Percentiles rank a stretch among this genome's conserved stretches.
These are phyloP conservation scores for Conus betulinus DNA, from an alignment of 1,140 invertebrate species.

Conservation along the genomic window DNA sequence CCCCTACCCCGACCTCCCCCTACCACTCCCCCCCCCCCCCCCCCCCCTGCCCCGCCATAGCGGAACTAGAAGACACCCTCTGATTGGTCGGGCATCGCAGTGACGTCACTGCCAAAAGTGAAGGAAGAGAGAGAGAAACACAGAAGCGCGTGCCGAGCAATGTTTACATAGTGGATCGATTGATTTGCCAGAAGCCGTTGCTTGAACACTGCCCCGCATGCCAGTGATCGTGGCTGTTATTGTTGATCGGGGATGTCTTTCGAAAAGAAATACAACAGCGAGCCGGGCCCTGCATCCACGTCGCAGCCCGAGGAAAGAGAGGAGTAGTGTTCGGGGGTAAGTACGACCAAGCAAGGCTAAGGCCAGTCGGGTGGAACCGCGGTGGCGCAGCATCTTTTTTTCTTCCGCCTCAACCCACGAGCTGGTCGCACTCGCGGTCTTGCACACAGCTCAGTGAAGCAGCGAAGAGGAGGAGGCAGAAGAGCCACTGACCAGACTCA, in stretches of 20 bases:
- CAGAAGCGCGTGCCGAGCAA: background rate
- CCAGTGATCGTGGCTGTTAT: background rate
- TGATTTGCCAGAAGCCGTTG: background rate
- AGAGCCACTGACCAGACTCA: too few relatives aligned
- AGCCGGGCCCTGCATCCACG: background rate
- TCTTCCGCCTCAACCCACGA: too few relatives aligned
- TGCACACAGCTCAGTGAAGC: too few relatives aligned
- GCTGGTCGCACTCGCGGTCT: too few relatives aligned
- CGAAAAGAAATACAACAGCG: constrained; percentile 6
- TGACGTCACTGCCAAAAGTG: background rate
- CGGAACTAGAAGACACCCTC: background rate
- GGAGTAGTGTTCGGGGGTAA: constrained; percentile 12
- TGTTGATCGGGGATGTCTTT: background rate
- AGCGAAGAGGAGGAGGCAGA: too few relatives aligned
- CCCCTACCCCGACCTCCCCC: background rate
- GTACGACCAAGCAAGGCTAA: background rate
- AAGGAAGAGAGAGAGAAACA: background rate
- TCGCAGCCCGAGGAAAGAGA: constrained; percentile 6
- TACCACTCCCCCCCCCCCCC: background rate
- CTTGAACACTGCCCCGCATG: background rate
- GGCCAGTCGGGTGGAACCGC: too few relatives aligned
- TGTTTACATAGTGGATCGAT: background rate
- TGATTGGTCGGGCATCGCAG: background rate
- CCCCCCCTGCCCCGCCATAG: background rate
- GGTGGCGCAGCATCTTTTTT: too few relatives aligned